Evolutionary conservation across 2,113 vertebrate species (phyloP).

Genomic region (Cyphomyrus plagiostoma): DNA sequence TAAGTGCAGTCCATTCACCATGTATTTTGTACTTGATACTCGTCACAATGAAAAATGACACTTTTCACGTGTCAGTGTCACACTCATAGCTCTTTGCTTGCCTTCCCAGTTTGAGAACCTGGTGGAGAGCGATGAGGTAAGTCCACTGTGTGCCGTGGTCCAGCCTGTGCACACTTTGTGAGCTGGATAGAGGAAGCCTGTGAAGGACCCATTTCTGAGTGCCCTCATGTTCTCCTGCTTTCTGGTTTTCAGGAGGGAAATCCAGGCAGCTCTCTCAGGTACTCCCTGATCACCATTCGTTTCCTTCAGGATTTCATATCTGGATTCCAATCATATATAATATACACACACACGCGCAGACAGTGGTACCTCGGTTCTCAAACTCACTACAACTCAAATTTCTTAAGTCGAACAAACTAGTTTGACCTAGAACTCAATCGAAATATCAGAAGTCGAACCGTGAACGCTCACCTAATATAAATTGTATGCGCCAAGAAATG

Average conservation of each 20-base stretch:
- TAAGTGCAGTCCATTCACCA: no score
- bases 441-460: no score
- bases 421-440: no score
- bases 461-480: no score
- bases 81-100: neutral
- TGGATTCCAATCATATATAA: neutral
- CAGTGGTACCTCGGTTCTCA: no score
- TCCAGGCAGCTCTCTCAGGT: conserved; percentile 1
- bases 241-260: neutral
- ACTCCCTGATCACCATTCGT: neutral
- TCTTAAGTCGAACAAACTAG: no score
- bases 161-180: neutral
- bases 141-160: neutral
- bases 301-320: neutral
- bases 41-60: neutral
- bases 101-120: conserved; percentile 67
- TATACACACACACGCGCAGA: no score
- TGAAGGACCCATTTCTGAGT: neutral
- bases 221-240: neutral
- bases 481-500: no score
- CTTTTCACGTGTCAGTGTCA: neutral
- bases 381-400: no score
- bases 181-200: neutral
- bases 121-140: conserved; percentile 69
- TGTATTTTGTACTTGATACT: neutral